A percentile compares a stretch with the other conserved stretches of the same genome.
Conservation (phyloP, 2,797 vertebrate genomes). For the Philypnodon macrostomus region DNA sequence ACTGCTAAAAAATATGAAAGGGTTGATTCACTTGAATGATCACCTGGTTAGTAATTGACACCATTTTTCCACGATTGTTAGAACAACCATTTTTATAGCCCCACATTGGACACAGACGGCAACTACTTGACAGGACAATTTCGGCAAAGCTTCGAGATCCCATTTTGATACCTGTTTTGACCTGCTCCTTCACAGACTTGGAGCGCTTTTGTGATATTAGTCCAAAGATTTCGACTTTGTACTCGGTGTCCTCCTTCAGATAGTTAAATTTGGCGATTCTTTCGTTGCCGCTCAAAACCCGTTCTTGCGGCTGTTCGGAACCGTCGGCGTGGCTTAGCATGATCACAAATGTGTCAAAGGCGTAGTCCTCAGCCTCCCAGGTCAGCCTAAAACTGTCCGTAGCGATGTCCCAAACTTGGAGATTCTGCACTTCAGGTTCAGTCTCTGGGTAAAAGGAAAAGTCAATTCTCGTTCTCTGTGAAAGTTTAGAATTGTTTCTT, state of each 20-base stretch:
- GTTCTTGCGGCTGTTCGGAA: conserved; percentile 77
- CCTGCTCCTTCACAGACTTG: conserved; percentile 80
- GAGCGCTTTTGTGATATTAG: conserved; percentile 83
- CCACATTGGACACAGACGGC: conserved; percentile 2
- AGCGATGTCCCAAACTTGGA: conserved; percentile 83
- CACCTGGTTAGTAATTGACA: conserved; percentile 4
- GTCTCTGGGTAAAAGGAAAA: conserved; percentile 81
- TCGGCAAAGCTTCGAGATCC: neutral
- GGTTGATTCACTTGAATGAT: no score
- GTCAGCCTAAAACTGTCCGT: conserved; percentile 85
- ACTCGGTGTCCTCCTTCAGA: conserved; percentile 86
- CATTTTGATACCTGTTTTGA: conserved; percentile 88
- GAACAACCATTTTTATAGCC: neutral
- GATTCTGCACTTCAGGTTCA: conserved; percentile 88
- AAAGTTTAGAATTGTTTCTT: no score
- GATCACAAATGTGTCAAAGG: conserved; percentile 90
- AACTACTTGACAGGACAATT: conserved; percentile 11
- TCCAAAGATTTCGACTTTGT: conserved; percentile 88
- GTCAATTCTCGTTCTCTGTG: conserved; percentile 46
- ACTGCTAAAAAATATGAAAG: no score
- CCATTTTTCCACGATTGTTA: conserved; percentile 2
- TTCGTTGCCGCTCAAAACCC: conserved; percentile 82
- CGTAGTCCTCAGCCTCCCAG: conserved; percentile 88
- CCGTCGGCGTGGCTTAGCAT: conserved; percentile 82
- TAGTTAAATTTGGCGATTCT: conserved; percentile 78